phyloP scores from a whole-genome alignment of 2,888 invertebrate genomes.

The Belgica antarctica region DNA sequence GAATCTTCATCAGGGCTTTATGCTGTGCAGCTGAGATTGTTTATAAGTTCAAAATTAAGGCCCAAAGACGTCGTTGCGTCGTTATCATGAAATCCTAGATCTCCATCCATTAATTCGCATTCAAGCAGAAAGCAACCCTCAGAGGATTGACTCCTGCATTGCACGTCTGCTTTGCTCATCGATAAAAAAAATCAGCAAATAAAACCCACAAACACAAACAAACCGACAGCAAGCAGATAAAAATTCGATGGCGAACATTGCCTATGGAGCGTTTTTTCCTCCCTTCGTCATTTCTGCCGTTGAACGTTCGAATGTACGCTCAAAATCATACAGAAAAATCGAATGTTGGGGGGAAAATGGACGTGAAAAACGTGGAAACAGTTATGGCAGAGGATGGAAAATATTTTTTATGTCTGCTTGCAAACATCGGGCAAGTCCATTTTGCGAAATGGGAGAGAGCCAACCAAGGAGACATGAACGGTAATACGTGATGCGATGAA shows the following conservation, averaged over 20 bases:
- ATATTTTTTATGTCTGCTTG: background rate
- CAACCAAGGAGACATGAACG: background rate
- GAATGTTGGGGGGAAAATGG: background rate
- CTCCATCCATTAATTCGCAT: background rate
- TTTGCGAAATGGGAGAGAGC: slow-evolving; percentile 2
- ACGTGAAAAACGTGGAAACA: background rate
- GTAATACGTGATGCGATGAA: slow-evolving; percentile 33
- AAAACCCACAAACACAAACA: too few species aligned
- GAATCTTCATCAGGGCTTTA: too few species aligned
- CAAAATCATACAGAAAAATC: background rate
- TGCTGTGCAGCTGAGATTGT: too few species aligned
- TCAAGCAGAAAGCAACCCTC: background rate
- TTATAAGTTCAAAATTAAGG: background rate
- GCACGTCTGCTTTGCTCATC: background rate
- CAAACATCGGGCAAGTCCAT: background rate
- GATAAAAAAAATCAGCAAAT: background rate
- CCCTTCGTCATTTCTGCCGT: too few species aligned
- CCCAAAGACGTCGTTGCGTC: background rate
- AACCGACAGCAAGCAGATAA: too few species aligned
- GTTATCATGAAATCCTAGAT: background rate
- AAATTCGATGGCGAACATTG: too few species aligned
- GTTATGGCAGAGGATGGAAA: background rate
- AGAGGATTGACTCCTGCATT: background rate
- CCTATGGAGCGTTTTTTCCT: too few species aligned
- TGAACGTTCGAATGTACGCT: too few species aligned